Conservation (phyloP, 2,888 invertebrate genomes). For the Tetragnatha montana region DNA sequence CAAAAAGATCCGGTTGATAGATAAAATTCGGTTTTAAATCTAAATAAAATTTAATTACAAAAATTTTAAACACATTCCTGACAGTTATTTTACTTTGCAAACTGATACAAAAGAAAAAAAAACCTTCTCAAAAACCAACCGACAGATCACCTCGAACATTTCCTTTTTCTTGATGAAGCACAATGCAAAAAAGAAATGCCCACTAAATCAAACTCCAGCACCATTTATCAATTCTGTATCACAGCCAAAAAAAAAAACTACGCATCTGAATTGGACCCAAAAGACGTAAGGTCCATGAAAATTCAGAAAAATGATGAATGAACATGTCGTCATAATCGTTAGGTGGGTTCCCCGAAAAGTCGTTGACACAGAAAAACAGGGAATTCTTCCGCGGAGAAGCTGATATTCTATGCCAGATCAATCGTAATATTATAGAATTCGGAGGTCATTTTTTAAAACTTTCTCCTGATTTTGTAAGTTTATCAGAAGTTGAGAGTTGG, state of each 20-base stretch:
- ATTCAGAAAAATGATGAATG: conserved; percentile 40
- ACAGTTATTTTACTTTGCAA: no score
- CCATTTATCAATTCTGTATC: conserved; percentile 29
- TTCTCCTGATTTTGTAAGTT: neutral
- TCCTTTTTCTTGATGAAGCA: conserved; percentile 7
- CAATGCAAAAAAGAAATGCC: conserved; percentile 9
- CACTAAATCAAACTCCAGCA: conserved; percentile 21
- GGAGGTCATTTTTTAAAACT: neutral
- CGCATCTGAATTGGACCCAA: conserved; percentile 34
- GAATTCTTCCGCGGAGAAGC: conserved; percentile 3
- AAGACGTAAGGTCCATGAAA: conserved; percentile 29
- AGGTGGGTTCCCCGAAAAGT: conserved; percentile 3
- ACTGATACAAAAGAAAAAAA: no score
- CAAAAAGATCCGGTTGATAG: no score
- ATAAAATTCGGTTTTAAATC: no score
- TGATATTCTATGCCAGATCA: conserved; percentile 37
- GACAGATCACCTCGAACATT: neutral
- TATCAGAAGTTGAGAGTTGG: neutral
- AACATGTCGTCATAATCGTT: conserved; percentile 44
- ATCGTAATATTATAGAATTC: conserved; percentile 37
- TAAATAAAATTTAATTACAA: no score
- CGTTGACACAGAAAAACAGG: conserved; percentile 14
- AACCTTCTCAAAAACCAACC: neutral
- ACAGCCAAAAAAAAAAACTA: neutral
- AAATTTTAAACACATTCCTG: no score